Evolutionary conservation across 2,797 vertebrate species (phyloP).

Genomic region (Anguilla megastoma): DNA sequence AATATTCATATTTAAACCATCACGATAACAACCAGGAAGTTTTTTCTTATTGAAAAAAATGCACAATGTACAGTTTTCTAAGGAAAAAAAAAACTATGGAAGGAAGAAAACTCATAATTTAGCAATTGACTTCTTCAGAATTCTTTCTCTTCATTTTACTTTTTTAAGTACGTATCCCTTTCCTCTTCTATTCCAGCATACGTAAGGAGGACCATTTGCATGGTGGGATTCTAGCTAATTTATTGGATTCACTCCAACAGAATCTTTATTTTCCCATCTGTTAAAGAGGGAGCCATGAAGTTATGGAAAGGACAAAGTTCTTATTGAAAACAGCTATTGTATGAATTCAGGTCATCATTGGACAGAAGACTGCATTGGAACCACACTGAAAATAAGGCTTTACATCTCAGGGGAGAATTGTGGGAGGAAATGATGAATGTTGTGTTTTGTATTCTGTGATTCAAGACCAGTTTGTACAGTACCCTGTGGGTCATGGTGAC

Average conservation of each 20-base stretch:
- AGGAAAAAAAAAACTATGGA: too few relatives aligned
- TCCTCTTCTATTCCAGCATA: not conserved
- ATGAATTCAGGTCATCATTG: not conserved
- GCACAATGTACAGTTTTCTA: not conserved
- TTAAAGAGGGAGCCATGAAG: conserved; percentile 3
- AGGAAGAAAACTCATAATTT: not conserved
- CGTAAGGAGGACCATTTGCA: not conserved
- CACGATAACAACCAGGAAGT: not conserved
- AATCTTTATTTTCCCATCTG: not conserved
- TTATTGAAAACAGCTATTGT: not conserved
- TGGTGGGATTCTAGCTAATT: not conserved
- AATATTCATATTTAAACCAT: not conserved
- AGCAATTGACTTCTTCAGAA: not conserved
- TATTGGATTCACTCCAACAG: not conserved
- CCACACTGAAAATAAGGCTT: not conserved
- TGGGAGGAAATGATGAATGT: conserved; percentile 15
- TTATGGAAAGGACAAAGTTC: not conserved
- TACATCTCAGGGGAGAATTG: not conserved
- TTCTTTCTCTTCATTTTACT: not conserved
- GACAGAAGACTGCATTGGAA: not conserved
- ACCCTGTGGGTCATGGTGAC: not conserved
- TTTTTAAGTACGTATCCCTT: not conserved
- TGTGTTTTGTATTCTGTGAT: conserved; percentile 3
- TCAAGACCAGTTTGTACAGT: not conserved
- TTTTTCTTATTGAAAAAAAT: not conserved